Evolutionary conservation across 1,140 invertebrate species (phyloP).

Genomic region (Plectrocnemia conspersa): DNA sequence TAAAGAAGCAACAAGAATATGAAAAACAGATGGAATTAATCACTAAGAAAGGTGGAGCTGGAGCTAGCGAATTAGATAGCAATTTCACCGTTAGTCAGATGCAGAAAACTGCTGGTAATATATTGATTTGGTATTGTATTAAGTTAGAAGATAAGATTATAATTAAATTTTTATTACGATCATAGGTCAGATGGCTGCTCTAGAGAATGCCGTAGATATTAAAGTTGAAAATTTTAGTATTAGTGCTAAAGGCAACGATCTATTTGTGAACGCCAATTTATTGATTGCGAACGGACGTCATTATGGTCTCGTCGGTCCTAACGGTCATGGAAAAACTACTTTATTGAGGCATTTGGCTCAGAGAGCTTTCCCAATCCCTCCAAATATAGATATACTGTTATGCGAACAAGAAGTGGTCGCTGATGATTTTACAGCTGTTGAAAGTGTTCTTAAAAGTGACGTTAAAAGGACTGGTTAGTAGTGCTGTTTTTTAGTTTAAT

Average conservation of each 20-base stretch:
- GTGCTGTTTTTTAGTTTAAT: neutral
- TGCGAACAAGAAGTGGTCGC: conserved; percentile 99
- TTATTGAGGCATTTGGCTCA: conserved; percentile 88
- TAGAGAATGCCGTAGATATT: conserved; percentile 96
- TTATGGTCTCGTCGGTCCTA: conserved; percentile 97
- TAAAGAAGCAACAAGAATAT: conserved; percentile 90
- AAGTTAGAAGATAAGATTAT: neutral
- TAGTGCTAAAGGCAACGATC: conserved; percentile 92
- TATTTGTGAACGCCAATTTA: conserved; percentile 95
- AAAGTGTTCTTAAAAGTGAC: conserved; percentile 90
- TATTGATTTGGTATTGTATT: conserved; percentile 29
- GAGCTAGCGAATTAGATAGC: conserved; percentile 80
- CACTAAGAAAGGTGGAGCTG: conserved; percentile 82
- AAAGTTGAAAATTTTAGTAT: conserved; percentile 99
- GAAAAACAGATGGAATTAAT: conserved; percentile 86
- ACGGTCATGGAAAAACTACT: conserved; percentile 99
- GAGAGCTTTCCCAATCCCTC: conserved; percentile 86
- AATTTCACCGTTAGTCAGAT: conserved; percentile 96
- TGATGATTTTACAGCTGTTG: conserved; percentile 86
- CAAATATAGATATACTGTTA: conserved; percentile 94
- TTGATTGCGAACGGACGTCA: conserved; percentile 89
- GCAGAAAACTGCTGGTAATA: conserved; percentile 69
- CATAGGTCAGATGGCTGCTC: conserved; percentile 67
- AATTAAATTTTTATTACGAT: conserved; percentile 7
- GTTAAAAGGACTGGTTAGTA: conserved; percentile 67